Base-by-base conservation (phyloP, 2,113 vertebrate species). In the Cyprinodon tularosa region DNA sequence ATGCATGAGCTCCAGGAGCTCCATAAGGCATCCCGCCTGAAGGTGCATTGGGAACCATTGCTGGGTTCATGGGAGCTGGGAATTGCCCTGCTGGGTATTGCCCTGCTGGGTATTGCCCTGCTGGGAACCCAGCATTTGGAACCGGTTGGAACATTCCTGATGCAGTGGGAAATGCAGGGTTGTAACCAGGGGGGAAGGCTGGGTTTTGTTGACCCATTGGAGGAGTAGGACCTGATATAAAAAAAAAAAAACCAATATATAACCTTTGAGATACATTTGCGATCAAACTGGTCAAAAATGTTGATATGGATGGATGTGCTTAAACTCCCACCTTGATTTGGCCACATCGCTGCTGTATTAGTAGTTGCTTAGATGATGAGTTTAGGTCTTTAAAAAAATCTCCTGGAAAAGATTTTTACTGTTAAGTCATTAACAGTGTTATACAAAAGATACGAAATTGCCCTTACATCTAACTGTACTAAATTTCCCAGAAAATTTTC, bases 291-390 rank as follows among this genome's bases (percentile, higher is more conserved):
- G 39, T 69, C 6, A 10, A 64, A 53, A 72, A 39, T 14, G 36
- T 40, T 2, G 48, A 14, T 40, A 63, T n/a, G 36, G 62, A 7
- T 12, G 64, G 22, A 1, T 38, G 12, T 1, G 15, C 73, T n/a
- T 67, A 9, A 48, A 78, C 22, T 62, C 75, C 3, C 72, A 95
- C 94, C 94, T 93, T 94, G 85, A 86, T 91, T 93, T 60, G 94
- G 93, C 91, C 92, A 89, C 94, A 94, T 94, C 29, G 22, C 85
- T 53, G 2, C 62, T 40, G 80, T 61, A 47, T 63, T 65, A 12
- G 29, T 29, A 61, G 0, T 47, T 45, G n/a, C 42, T 38, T 29
- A 65, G 59, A 67, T 5, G 11, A 68, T 0, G 13, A 57, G 3
- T 12, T 50, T 36, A 20, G 37, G 22, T 77, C 36, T 69, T 29